Conservation (phyloP, 92 coral and sea anemone genomes). For the Anthopleura xanthogrammica region DNA sequence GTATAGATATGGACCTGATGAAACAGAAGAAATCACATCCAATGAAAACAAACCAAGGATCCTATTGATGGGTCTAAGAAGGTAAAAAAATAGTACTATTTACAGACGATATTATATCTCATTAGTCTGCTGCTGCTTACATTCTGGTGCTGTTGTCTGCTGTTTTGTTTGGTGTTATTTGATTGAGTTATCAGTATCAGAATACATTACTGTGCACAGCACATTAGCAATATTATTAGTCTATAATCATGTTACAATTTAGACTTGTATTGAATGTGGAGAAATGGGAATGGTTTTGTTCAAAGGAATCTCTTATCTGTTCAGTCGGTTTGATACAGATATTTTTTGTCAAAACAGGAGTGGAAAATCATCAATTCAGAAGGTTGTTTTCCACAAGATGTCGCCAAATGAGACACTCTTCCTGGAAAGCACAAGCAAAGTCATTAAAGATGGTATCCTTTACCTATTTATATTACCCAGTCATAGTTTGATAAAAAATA, state of each 20-base stretch:
- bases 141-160: too few species aligned
- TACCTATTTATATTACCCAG: neutral
- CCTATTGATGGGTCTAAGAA: constrained; percentile 87
- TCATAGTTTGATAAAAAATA: neutral
- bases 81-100: constrained; percentile 36
- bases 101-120: too few species aligned
- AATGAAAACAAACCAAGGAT: constrained; percentile 92
- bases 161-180: too few species aligned
- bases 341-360: constrained; percentile 50
- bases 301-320: too few species aligned
- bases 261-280: too few species aligned
- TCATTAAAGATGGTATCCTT: constrained; percentile 99
- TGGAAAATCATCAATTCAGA: constrained; percentile 97
- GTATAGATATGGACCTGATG: constrained; percentile 90
- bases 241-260: too few species aligned
- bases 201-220: too few species aligned
- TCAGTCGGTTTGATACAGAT: too few species aligned
- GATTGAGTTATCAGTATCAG: too few species aligned
- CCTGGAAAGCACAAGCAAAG: constrained; percentile 93
- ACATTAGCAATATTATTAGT: too few species aligned
- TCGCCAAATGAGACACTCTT: constrained; percentile 98
- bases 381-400: constrained; percentile 99
- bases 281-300: too few species aligned
- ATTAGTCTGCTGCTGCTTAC: too few species aligned
- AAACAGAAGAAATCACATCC: constrained; percentile 71